Percentiles rank a stretch among this genome's conserved stretches.
These are phyloP conservation scores for Pseudomyrmex cubaensis DNA, from an alignment of 1,140 invertebrate genomes.

Conservation along the genomic window DNA sequence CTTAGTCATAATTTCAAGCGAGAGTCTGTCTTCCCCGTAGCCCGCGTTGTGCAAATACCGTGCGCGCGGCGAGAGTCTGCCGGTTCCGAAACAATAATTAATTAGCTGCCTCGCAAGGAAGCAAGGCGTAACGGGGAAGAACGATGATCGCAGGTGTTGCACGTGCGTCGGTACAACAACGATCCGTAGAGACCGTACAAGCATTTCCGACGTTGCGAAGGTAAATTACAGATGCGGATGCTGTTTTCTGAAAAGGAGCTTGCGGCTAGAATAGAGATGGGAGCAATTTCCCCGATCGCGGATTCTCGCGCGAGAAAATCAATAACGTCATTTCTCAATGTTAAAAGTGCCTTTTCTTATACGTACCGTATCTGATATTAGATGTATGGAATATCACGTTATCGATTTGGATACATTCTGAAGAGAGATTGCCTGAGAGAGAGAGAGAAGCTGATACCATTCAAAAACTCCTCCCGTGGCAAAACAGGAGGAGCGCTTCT, in stretches of 20 bases:
- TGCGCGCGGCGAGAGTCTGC: conserved; percentile 22
- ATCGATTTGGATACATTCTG: conserved; percentile 7
- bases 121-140: conserved; percentile 34
- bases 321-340: conserved; percentile 4
- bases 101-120: conserved; percentile 68
- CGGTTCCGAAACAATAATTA: conserved; percentile 70
- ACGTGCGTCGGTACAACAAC: conserved; percentile 38
- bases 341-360: neutral
- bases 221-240: conserved; percentile 59
- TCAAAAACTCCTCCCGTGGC: neutral
- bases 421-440: neutral
- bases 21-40: too few species aligned
- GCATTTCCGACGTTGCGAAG: conserved; percentile 47
- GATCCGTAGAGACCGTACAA: conserved; percentile 17
- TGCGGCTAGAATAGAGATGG: conserved; percentile 32
- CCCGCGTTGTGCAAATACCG: conserved; percentile 40
- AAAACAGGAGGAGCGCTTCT: conserved; percentile 9
- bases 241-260: conserved; percentile 36
- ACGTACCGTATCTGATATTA: neutral
- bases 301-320: neutral
- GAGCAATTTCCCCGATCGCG: conserved; percentile 60
- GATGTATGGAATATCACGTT: neutral
- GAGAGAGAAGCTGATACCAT: conserved; percentile 9
- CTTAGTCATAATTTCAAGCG: conserved; percentile 62
- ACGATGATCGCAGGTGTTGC: conserved; percentile 69